Conservation (phyloP, 2,113 vertebrate species). For the Leuciscus idus region DNA sequence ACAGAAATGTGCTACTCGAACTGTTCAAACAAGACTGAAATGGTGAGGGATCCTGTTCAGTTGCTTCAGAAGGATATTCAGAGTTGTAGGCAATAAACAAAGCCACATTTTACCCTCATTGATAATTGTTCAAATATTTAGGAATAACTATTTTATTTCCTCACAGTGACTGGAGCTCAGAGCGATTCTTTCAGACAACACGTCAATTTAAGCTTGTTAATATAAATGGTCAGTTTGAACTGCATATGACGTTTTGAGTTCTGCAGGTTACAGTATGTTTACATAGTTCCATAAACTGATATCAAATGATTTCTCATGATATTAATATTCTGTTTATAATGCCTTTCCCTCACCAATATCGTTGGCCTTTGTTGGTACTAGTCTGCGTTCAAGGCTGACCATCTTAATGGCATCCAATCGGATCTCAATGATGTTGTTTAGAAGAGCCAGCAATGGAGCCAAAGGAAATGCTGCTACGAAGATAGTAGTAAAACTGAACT, state of each 20-base stretch:
- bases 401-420: conserved; percentile 97
- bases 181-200: no score
- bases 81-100: not conserved
- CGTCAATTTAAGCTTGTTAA: no score
- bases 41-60: no score
- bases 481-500: conserved; percentile 97
- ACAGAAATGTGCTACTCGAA: not conserved
- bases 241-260: no score
- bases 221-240: no score
- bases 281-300: no score
- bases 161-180: not conserved
- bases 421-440: conserved; percentile 97
- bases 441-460: conserved; percentile 91
- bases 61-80: no score
- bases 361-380: conserved; percentile 92
- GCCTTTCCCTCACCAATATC: conserved; percentile 84
- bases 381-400: conserved; percentile 92
- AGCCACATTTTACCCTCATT: not conserved
- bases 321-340: not conserved
- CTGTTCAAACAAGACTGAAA: not conserved
- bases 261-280: no score
- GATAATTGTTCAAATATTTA: not conserved
- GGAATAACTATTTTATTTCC: not conserved
- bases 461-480: conserved; percentile 97
- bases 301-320: no score